Base-by-base conservation (phyloP, 2,797 vertebrate species). In the Hemibagrus guttatus region DNA sequence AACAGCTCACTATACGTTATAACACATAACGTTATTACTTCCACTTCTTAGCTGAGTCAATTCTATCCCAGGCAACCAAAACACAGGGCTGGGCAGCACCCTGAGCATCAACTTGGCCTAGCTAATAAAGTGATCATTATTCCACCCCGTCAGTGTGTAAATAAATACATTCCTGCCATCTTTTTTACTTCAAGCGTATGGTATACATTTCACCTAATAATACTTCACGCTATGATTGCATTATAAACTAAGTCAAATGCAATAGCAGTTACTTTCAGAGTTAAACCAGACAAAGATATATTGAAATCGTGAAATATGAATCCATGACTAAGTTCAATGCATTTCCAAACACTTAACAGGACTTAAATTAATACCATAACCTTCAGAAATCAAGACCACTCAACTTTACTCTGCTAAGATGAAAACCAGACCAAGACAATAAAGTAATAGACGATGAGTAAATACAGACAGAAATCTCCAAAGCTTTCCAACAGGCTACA, bases 301-400 rank as follows among this genome's bases (percentile, higher is more conserved):
- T 75, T 54, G 46, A 54, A 54, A 42, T 79, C 21, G 59, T 21
- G 52, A 78, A 78, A 78, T 78, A 79, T 79, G 28, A 79, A 39
- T 23, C 76, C 76, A 59, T 79, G 76, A 75, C 13, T 75, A 75
- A 39, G 76, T 21, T 39, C 54, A 54, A 39, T 59, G 49, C 72
- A 75, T 75, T 75, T 75, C 72, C 49, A 75, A 75, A 75, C 52
- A n/a, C 72, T 75, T 75, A 54, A 54, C 72, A 75, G 28, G 64
- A 31, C n/a, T 83, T 35, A 69, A 69, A 52, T 68, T 52, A 83
- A 83, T 46, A 69, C 81, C 81, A 83, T 69, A 68, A 82, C 61
- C 39, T 64, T 82, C 76, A 79, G 76, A 79, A 79, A 79, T 52
- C 59, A 52, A 63, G 26, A 46, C 59, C 59, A 68, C 26, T 75